A percentile compares a stretch with the other conserved stretches of the same genome.
Evolutionary conservation across 2,113 vertebrate genomes (phyloP).

Genomic region (Paraplagusia blochii): DNA sequence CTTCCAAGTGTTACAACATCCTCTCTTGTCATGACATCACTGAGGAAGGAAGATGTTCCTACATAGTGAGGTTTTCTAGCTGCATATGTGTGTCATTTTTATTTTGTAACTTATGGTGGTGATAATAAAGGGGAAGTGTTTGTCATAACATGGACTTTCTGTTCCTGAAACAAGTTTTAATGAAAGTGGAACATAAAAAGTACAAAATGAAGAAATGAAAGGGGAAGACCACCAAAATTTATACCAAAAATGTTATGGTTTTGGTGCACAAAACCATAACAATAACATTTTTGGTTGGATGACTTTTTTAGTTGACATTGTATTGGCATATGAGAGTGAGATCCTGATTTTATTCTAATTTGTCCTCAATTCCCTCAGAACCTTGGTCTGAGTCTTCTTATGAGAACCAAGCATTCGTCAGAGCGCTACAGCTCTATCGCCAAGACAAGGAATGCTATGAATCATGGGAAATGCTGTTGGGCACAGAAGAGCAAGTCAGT

Average conservation of each 20-base stretch:
- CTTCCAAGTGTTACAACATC: too few species aligned
- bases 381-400: slow-evolving; percentile 77
- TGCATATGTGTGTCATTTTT: slow-evolving; percentile 5
- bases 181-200: neutral
- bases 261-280: too few species aligned
- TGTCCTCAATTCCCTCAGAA: slow-evolving; percentile 64
- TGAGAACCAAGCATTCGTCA: slow-evolving; percentile 81
- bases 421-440: slow-evolving; percentile 85
- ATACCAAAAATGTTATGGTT: too few species aligned
- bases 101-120: neutral
- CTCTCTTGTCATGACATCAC: neutral
- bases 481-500: slow-evolving; percentile 82
- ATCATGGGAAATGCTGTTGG: slow-evolving; percentile 82
- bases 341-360: neutral
- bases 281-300: too few species aligned
- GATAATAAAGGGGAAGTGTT: slow-evolving; percentile 1
- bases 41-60: neutral
- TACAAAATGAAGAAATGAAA: neutral
- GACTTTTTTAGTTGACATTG: too few species aligned
- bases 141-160: slow-evolving; percentile 20
- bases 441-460: slow-evolving; percentile 89
- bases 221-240: neutral
- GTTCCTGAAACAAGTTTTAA: slow-evolving; percentile 32
- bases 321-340: neutral
- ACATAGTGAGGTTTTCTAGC: neutral